phyloP scores from a whole-genome alignment of 2,113 vertebrate species.

The Sylvilagus bachmani region DNA sequence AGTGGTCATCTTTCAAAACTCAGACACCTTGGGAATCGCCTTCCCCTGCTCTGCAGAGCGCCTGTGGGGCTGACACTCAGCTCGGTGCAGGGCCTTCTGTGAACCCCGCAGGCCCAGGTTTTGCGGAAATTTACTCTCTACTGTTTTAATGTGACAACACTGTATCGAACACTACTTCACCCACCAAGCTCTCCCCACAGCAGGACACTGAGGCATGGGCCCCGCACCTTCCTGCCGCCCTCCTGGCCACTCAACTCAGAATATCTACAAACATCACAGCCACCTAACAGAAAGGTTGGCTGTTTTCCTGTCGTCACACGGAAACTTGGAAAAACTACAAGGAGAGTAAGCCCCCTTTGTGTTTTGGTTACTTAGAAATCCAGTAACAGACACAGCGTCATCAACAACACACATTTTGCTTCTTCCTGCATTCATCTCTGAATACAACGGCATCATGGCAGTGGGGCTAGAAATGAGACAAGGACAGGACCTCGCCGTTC shows the following conservation, averaged over 20 bases:
- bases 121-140: not conserved
- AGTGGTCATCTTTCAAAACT: not conserved
- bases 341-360: slow-evolving; percentile 23
- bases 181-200: not conserved
- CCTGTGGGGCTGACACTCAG: not conserved
- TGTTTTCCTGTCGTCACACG: slow-evolving; percentile 15
- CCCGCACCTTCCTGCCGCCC: not conserved
- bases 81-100: too few species aligned
- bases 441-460: not conserved
- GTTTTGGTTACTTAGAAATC: slow-evolving; percentile 38
- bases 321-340: slow-evolving; percentile 13
- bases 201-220: not conserved
- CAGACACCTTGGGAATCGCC: not conserved
- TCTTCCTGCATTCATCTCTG: slow-evolving; percentile 45
- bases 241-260: not conserved
- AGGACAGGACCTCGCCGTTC: not conserved
- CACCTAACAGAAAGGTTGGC: not conserved
- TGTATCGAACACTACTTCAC: not conserved
- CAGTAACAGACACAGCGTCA: not conserved
- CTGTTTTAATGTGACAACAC: not conserved
- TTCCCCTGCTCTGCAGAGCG: not conserved
- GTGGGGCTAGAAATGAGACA: slow-evolving; percentile 12
- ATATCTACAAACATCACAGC: not conserved
- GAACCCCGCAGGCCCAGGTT: not conserved
- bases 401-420: slow-evolving; percentile 14